phyloP scores from a whole-genome alignment of 2,888 invertebrate species.

The Halictus ligatus region DNA sequence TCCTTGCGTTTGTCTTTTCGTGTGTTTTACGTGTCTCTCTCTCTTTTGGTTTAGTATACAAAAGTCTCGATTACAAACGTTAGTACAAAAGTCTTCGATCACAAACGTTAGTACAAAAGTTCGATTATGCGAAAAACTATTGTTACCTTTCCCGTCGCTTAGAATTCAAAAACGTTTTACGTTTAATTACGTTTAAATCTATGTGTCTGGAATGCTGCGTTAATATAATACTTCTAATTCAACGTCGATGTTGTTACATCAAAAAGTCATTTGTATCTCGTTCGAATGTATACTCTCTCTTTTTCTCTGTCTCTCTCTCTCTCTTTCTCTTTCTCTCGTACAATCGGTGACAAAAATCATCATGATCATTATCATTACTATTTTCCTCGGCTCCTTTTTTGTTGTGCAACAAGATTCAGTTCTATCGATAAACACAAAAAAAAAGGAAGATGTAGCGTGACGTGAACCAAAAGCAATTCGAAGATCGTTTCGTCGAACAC shows the following conservation, averaged over 20 bases:
- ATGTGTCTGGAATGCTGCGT: conserved; percentile 66
- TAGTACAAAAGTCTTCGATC: conserved; percentile 55
- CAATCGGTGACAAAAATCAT: conserved; percentile 32
- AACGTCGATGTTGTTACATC: conserved; percentile 45
- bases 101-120: conserved; percentile 56
- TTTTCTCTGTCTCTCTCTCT: neutral
- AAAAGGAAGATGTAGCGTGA: conserved; percentile 43
- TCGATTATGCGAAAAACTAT: conserved; percentile 25
- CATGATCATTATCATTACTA: neutral
- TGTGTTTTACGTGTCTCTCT: neutral
- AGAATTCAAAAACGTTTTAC: conserved; percentile 37
- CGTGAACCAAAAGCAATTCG: conserved; percentile 23
- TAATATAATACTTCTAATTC: conserved; percentile 66
- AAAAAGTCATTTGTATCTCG: conserved; percentile 38
- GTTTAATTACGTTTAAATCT: conserved; percentile 52
- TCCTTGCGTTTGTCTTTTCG: neutral
- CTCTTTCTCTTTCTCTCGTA: conserved; percentile 24
- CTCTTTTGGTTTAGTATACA: conserved; percentile 1
- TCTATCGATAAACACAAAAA: conserved; percentile 28
- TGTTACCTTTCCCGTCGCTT: conserved; percentile 41
- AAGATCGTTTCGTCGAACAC: conserved; percentile 13
- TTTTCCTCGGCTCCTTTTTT: conserved; percentile 23
- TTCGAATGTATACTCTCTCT: conserved; percentile 27
- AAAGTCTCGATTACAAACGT: conserved; percentile 20
- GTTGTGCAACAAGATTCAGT: conserved; percentile 64